Evolutionary conservation across 1,140 invertebrate genomes (phyloP).

Genomic region (Saccostrea echinata): DNA sequence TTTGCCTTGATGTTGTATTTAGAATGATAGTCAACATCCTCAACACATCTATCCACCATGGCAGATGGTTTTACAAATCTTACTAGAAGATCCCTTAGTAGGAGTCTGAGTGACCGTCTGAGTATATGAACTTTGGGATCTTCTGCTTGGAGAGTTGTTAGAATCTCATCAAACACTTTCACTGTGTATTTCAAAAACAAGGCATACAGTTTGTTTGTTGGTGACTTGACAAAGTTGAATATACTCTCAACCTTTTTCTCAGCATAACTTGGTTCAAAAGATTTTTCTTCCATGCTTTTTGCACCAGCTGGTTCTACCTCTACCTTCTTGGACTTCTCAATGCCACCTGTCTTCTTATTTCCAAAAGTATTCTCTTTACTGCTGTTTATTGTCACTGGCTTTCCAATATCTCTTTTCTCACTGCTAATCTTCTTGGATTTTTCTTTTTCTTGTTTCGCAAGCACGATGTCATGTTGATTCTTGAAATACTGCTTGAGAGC

Average conservation of each 20-base stretch:
- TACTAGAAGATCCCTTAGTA: slow-evolving; percentile 49
- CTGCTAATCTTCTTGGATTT: neutral
- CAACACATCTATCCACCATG: slow-evolving; percentile 45
- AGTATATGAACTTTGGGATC: slow-evolving; percentile 58
- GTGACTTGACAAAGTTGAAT: slow-evolving; percentile 53
- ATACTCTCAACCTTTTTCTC: slow-evolving; percentile 40
- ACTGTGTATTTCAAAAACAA: slow-evolving; percentile 56
- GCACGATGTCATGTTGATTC: neutral
- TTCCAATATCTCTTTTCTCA: too few species aligned
- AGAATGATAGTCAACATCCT: slow-evolving; percentile 45
- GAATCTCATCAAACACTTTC: slow-evolving; percentile 54
- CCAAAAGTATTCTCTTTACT: neutral
- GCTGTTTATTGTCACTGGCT: neutral
- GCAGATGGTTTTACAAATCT: slow-evolving; percentile 56
- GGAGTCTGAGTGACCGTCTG: slow-evolving; percentile 25
- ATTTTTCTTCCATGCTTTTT: neutral
- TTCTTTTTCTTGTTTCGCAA: neutral
- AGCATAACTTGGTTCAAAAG: slow-evolving; percentile 36
- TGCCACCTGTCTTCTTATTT: slow-evolving; percentile 30
- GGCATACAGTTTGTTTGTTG: slow-evolving; percentile 57
- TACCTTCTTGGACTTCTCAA: slow-evolving; percentile 15
- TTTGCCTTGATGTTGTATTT: slow-evolving; percentile 43
- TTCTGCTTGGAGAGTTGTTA: slow-evolving; percentile 50
- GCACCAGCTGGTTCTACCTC: neutral
- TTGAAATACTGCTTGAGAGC: slow-evolving; percentile 56